Evolutionary conservation across 1,140 invertebrate species (phyloP), one percentile per base, ranked within the genome.

Genomic region (Aphidius gifuensis): DNA sequence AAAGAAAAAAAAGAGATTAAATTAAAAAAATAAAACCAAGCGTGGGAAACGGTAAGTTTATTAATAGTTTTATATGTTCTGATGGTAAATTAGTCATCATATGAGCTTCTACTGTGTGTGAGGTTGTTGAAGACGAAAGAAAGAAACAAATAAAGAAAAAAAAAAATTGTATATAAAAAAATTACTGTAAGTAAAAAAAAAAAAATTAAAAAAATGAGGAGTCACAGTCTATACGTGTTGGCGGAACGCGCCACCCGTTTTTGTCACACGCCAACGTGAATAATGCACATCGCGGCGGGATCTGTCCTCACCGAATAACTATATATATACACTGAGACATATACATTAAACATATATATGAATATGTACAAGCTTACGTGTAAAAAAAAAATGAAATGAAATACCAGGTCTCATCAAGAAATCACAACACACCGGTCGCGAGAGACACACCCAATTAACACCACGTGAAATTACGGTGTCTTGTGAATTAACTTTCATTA

Each of bases 281-380:
- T 62, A 59, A 65, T 65, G 48, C 51, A 55, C 39, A 16, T 54
- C 64, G 46, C 64, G 54, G 53, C 50, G 42, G 45, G 55, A 55
- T 50, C 60, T 57, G 54, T 65, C 48, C 59, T 43, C 64, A 60
- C 54, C 32, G 42, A 59, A 45, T 47, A 50, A n/a, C 56, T 7
- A 46, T 11, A 46, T 46, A 49, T 7, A n/a, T 21, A 49, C 11
- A 21, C 16, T 49, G 11, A 21, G 7, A n/a, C 16, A 32, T 32
- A 32, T 32, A 32, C 2, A 32, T 32, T 32, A 32, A 32, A 32
- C 4, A 32, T 32, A 32, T 23, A 23, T 32, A 32, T 32, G 23
- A 32, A 32, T 32, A 32, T 32, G 23, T 32, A 32, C 23, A 32
- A 32, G 23, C 23, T 32, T 1, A 32, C 23, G 23, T 32, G 23